Evolutionary conservation across 2,113 vertebrate genomes (phyloP), one percentile per base, ranked within the genome.

Genomic region (Gambusia holbrooki): DNA sequence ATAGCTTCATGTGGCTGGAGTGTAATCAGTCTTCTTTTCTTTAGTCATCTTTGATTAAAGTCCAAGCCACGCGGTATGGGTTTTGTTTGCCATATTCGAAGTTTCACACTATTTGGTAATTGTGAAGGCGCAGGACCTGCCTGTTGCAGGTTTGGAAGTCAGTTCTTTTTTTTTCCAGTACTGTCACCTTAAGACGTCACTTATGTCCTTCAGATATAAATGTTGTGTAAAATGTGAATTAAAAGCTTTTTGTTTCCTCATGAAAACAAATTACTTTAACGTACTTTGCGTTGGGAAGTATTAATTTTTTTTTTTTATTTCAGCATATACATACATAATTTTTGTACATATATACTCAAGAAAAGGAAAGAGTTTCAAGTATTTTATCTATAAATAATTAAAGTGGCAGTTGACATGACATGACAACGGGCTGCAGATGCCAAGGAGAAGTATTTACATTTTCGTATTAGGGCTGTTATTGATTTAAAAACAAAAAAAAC

Each of bases 21-120:
- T 35, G 51, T 66, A 67, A 82, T 84, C 71, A 14, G 33, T 68
- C 74, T 69, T 37, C 30, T 62, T 69, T 37, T 27, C 33, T 27
- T 74, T 72, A 42, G 40, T 81, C 33, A 1, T 65, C 64, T 80
- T 73, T 83, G 76, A 88, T 85, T 81, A 83, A 80, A 87, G 69
- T 68, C 35, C 65, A 77, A 13, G 2, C 58, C 37, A 67, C 68
- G 73, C 77, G 28, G 37, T 40, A 17, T n/a, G 65, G 27, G 29
- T 37, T 77, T 82, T 82, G 62, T 77, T 76, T 71, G 25, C 8
- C 32, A 61, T 68, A 65, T 70, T 28, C 35, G 30, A 15, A 11
- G 69, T 73, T 80, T 75, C 37, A 72, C 54, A 58, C 30, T 37
- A 71, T 72, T 80, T 69, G 25, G 51, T 58, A 28, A 37, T 68